Evolutionary conservation across 2,797 vertebrate species (phyloP).

Genomic region (Potorous gilbertii): DNA sequence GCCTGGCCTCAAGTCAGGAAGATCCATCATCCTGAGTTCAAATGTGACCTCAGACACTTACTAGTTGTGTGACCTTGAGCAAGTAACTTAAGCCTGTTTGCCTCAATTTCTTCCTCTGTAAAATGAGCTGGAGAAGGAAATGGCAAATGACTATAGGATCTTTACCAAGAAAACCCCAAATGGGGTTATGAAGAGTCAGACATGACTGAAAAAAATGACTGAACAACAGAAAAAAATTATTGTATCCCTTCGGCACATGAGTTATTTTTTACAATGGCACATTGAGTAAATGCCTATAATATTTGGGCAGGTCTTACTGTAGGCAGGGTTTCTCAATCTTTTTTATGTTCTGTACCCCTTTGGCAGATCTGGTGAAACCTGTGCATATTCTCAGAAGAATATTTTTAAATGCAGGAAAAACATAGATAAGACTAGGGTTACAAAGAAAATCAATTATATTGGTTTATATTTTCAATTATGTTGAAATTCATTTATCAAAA

Average conservation of each 20-base stretch:
- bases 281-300: background rate
- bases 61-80: background rate
- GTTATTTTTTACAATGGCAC: background rate
- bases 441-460: background rate
- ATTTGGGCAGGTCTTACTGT: background rate
- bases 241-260: background rate
- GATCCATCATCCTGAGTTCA: background rate
- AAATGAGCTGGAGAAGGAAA: background rate
- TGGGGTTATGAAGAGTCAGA: background rate
- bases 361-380: background rate
- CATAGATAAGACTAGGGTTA: background rate
- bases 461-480: background rate
- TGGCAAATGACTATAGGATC: background rate
- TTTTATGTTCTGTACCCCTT: background rate
- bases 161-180: background rate
- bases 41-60: background rate
- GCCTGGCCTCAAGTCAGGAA: background rate
- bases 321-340: background rate
- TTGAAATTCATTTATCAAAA: background rate
- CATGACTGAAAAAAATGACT: background rate
- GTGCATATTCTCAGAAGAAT: background rate
- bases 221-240: background rate
- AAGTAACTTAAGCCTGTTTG: background rate
- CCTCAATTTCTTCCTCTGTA: background rate
- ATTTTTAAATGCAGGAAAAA: background rate